Evolutionary conservation across 2,888 invertebrate species (phyloP), one percentile per base, ranked within the genome.

Genomic region (Elegia similella): DNA sequence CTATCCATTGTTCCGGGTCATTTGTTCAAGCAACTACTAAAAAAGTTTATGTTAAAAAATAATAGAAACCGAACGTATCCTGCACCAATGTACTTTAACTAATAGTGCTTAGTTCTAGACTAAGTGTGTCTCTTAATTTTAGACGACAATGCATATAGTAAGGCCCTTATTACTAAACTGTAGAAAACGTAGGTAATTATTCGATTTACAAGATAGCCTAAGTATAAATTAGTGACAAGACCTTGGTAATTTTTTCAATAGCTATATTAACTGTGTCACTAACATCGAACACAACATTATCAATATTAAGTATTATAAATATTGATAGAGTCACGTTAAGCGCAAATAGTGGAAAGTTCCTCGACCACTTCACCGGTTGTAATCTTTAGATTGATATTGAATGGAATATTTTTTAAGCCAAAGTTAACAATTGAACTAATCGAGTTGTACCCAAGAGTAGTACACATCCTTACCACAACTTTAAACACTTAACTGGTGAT

Each of bases 361-460:
- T 66, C 62, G 60, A 55, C 63, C 68, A 68, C 73, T 69, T 73
- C 60, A 56, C 47, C 64, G 69, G 59, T 56, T 66, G 65, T 84
- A 82, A 86, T 85, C 84, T 78, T 67, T 59, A 74, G 82, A 84
- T 86, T 81, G 82, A 67, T 66, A 70, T 72, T 72, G 66, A 76
- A 73, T 84, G 86, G 86, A 87, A 86, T 81, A 78, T 85, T 84
- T 84, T 23, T 79, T 73, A 74, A 72, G 66, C 64, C 64, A 63
- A 60, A 72, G 66, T 12, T 54, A 16, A 43, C 42, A 54, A 15
- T 54, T 29, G 16, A 50, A 43, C 8, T 16, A 44, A 43, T 44
- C 54, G 34, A 38, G 12, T 17, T 16, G n/a, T n/a, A n/a, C n/a
- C n/a, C n/a, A n/a, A n/a, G n/a, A n/a, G n/a, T n/a, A n/a, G n/a